Evolutionary conservation across 2,888 invertebrate species (phyloP).

Genomic region (Smittia aterrima): DNA sequence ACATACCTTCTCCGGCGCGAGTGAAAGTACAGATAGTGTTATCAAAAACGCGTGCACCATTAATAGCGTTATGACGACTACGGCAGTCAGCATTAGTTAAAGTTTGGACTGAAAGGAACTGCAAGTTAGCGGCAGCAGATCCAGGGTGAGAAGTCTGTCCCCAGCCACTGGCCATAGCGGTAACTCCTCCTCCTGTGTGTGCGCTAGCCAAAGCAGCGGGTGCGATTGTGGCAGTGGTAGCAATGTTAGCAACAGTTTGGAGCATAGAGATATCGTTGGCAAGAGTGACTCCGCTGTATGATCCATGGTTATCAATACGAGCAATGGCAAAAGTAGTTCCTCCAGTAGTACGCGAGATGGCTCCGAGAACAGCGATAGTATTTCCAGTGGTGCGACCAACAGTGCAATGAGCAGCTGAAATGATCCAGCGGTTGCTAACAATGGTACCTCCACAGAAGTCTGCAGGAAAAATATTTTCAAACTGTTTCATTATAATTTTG

Average conservation of each 20-base stretch:
- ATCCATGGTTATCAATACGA: conserved; percentile 38
- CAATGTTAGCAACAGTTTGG: conserved; percentile 21
- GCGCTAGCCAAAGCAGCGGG: conserved; percentile 42
- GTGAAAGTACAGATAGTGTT: conserved; percentile 42
- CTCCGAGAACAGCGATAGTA: conserved; percentile 37
- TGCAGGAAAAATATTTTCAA: background rate
- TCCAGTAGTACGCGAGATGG: conserved; percentile 37
- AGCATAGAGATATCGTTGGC: conserved; percentile 41
- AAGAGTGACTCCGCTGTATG: conserved; percentile 30
- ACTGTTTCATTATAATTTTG: background rate
- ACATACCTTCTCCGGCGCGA: conserved; percentile 39
- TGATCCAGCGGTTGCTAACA: conserved; percentile 44
- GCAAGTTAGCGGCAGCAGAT: conserved; percentile 35
- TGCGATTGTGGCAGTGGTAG: background rate
- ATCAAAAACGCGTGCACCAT: conserved; percentile 39
- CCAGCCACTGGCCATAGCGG: conserved; percentile 39
- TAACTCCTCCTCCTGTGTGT: conserved; percentile 2
- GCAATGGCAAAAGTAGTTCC: conserved; percentile 27
- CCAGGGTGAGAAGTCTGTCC: conserved; percentile 42
- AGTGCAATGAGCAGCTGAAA: conserved; percentile 45
- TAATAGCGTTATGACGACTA: background rate
- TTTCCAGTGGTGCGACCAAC: conserved; percentile 25
- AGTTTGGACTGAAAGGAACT: conserved; percentile 28
- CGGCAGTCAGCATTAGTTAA: conserved; percentile 42
- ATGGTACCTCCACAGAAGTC: conserved; percentile 46